Percentiles rank a stretch among this genome's conserved stretches.
phyloP scores from a whole-genome alignment of 2,113 vertebrate genomes.

The Sterna hirundo region DNA sequence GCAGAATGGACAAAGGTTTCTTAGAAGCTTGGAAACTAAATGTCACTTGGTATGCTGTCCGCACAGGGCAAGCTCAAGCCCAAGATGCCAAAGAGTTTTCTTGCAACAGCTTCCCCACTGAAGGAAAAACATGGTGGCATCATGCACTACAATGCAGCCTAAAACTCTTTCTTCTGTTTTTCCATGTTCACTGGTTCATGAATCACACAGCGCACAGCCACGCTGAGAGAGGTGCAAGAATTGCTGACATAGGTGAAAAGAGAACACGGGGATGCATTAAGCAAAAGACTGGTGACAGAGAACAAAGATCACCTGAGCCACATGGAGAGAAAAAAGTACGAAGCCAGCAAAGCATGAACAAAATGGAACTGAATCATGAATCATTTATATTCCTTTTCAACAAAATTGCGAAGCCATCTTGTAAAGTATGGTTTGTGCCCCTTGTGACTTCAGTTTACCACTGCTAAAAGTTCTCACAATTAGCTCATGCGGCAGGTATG shows the following conservation, averaged over 20 bases:
- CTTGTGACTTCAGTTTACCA: not conserved
- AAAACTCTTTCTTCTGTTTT: not conserved
- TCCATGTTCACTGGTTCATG: not conserved
- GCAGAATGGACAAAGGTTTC: slow-evolving; percentile 24
- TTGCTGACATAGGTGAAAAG: not conserved
- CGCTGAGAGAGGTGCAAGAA: not conserved
- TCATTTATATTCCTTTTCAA: not conserved
- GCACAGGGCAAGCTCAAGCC: not conserved
- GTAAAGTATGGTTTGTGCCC: not conserved
- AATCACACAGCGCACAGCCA: not conserved
- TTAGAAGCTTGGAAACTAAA: not conserved
- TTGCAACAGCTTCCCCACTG: not conserved
- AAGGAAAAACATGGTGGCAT: not conserved
- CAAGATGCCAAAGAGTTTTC: not conserved
- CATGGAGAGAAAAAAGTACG: not conserved
- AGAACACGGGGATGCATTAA: not conserved
- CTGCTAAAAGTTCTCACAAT: not conserved
- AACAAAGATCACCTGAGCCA: not conserved
- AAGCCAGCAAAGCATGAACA: not conserved
- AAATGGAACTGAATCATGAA: not conserved
- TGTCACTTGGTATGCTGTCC: not conserved
- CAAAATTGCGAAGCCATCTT: not conserved
- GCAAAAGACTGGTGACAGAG: not conserved
- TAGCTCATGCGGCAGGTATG: accelerated
- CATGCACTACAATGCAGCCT: accelerated